These are phyloP conservation scores for Diorhabda elongata DNA, from an alignment of 1,140 invertebrate species.

Conservation along the genomic window DNA sequence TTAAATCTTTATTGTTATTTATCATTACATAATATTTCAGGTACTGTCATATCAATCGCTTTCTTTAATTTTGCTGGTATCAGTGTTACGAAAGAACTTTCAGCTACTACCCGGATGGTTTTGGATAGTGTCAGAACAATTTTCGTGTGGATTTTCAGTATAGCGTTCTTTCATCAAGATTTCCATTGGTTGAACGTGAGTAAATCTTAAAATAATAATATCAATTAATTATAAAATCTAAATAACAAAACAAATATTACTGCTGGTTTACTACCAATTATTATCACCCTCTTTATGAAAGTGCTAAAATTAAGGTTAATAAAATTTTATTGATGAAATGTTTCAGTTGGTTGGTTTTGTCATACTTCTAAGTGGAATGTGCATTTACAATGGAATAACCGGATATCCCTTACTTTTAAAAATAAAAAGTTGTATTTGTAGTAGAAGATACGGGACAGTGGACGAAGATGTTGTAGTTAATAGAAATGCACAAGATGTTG, in stretches of 20 bases:
- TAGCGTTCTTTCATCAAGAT: constrained; percentile 69
- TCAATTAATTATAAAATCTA: constrained; percentile 8
- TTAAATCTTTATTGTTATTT: no score
- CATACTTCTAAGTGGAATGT: constrained; percentile 37
- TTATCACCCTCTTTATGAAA: no score
- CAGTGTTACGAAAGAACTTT: constrained; percentile 91
- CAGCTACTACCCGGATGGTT: constrained; percentile 88
- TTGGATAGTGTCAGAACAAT: constrained; percentile 86
- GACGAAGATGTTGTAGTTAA: constrained; percentile 17
- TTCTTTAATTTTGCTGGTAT: constrained; percentile 97
- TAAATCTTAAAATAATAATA: neutral
- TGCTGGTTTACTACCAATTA: no score
- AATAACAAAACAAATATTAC: no score
- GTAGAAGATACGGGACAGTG: constrained; percentile 16
- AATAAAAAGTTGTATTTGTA: constrained; percentile 17
- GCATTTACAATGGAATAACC: constrained; percentile 41
- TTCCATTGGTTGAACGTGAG: constrained; percentile 76
- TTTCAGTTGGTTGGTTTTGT: constrained; percentile 39
- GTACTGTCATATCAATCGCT: constrained; percentile 87
- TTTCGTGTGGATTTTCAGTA: constrained; percentile 81
- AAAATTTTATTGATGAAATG: no score
- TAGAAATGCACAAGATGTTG: constrained; percentile 14
- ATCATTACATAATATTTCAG: constrained; percentile 47
- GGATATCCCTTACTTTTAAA: constrained; percentile 14
- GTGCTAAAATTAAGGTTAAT: no score